Evolutionary conservation across 2,888 invertebrate species (phyloP), one percentile per base, ranked within the genome.

Genomic region (Noctua comes): DNA sequence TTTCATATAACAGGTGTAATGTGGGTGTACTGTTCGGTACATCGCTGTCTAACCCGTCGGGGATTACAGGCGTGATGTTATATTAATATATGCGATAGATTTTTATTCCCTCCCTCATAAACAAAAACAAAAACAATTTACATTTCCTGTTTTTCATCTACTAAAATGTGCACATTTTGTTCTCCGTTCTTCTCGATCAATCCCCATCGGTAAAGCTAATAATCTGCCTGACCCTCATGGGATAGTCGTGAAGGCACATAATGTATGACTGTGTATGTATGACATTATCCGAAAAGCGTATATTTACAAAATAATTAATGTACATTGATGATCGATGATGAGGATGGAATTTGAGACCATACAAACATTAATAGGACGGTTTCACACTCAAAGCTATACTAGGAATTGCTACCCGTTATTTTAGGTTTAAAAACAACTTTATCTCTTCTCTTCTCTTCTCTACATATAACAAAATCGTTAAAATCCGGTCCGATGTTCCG

Each of bases 231-330:
- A 13, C 21, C 31, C 0, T 27, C 21, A 51, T 7, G 24, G 27
- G 11, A 43, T 8, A 43, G 43, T 57, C 43, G 27, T 57, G 18
- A 68, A 68, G 43, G 64, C 31, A 46, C 16, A 59, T 77, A 40
- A 74, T 73, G 27, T 74, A 31, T 57, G n/a, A n/a, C 43, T n/a
- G 43, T 36, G 46, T 40, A n/a, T 70, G 66, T 73, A 59, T 66
- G 65, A 54, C 51, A 65, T 73, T 66, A 70, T 48, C 69, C 64
- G 27, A 71, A 72, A 79, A 62, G 65, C 68, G 54, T 69, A 73
- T 79, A 70, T 79, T 79, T 77, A 79, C 73, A 75, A 83, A 83
- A 82, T 82, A 83, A 83, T 85, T 79, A 86, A 74, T 76, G 78
- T 79, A 27, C 31, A 65, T 43, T 72, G 70, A 72, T 83, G 83